Percentiles rank a stretch among this genome's conserved stretches.
Conservation (phyloP, 1,140 invertebrate genomes). For the Philaenus spumarius region DNA sequence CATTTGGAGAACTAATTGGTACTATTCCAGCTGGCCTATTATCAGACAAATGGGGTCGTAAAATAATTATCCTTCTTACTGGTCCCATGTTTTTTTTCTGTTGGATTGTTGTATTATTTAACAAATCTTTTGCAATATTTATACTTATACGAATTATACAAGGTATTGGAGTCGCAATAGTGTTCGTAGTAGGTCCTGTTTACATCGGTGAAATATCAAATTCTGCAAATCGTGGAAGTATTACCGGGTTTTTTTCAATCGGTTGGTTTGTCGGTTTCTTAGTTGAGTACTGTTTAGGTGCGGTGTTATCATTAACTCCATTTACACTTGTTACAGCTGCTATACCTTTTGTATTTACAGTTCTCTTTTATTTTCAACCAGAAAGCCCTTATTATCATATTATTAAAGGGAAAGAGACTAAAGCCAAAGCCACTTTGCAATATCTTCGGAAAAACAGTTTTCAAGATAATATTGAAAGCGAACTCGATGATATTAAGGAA, state of each 20-base stretch:
- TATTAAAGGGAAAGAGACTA: constrained; percentile 47
- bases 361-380: constrained; percentile 65
- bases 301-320: constrained; percentile 56
- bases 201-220: constrained; percentile 74
- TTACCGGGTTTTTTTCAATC: constrained; percentile 13
- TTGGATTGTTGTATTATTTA: too few relatives aligned
- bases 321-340: constrained; percentile 56
- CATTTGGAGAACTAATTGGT: too few relatives aligned
- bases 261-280: constrained; percentile 60
- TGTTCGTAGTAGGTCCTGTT: constrained; percentile 71
- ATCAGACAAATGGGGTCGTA: too few relatives aligned
- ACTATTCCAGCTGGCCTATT: too few relatives aligned
- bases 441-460: constrained; percentile 48
- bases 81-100: too few relatives aligned
- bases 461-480: constrained; percentile 10
- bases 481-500: constrained; percentile 21
- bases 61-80: too few relatives aligned
- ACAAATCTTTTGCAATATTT: too few relatives aligned
- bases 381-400: constrained; percentile 73
- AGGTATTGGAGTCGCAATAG: constrained; percentile 55
- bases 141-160: too few relatives aligned
- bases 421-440: constrained; percentile 55
- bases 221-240: constrained; percentile 23
- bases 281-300: constrained; percentile 66
- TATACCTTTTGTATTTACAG: constrained; percentile 53